phyloP scores from a whole-genome alignment of 2,113 vertebrate species.

The Sapajus apella region DNA sequence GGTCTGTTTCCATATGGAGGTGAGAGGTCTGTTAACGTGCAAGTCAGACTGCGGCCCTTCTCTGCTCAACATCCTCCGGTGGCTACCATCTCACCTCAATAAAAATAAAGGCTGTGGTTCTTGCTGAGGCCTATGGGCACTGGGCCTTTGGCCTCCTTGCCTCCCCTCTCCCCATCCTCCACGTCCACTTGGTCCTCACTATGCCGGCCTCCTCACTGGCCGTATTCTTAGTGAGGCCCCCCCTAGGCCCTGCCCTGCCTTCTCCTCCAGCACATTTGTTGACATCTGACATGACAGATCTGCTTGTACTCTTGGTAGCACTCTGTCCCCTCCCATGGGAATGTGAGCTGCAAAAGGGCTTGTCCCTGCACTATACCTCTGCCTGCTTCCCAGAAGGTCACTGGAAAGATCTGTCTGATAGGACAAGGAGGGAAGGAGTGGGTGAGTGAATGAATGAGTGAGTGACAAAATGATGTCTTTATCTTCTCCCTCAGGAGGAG shows the following conservation, averaged over 20 bases:
- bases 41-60: rapidly evolving
- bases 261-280: not conserved
- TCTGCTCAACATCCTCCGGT: rapidly evolving
- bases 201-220: rapidly evolving
- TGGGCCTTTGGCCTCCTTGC: not conserved
- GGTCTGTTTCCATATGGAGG: not conserved
- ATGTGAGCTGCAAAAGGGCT: not conserved
- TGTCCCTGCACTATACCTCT: not conserved
- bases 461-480: not conserved
- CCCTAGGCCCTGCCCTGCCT: not conserved
- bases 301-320: not conserved
- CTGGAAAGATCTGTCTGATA: not conserved
- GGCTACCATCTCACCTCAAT: not conserved
- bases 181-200: not conserved
- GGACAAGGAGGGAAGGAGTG: not conserved
- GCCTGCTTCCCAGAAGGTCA: not conserved
- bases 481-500: too few relatives aligned
- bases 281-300: not conserved
- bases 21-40: not conserved
- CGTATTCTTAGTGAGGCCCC: not conserved
- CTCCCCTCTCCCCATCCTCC: not conserved
- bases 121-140: not conserved
- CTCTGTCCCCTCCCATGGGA: not conserved
- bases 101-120: not conserved
- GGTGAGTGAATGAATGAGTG: not conserved